Conservation (phyloP, 2,113 vertebrate species). For the Mus musculus region DNA sequence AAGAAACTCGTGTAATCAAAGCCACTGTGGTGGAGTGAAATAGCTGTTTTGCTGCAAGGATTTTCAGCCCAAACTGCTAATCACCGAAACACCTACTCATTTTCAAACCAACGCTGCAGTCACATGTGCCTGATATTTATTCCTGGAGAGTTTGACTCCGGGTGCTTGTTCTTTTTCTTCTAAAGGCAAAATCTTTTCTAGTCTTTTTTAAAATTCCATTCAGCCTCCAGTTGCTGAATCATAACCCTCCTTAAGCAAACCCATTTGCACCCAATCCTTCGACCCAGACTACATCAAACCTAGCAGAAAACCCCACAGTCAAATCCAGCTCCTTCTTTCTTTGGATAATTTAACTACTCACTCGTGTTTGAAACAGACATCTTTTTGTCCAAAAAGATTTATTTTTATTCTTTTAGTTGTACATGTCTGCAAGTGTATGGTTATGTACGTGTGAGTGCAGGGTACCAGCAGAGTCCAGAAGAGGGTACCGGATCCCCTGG, state of each 20-base stretch:
- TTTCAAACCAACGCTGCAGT: neutral
- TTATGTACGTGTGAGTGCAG: neutral
- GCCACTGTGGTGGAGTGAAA: conserved; percentile 40
- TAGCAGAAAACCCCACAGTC: neutral
- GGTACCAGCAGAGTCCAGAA: neutral
- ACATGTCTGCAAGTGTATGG: no score
- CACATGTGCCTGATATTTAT: conserved; percentile 31
- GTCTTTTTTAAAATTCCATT: neutral
- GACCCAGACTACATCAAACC: conserved; percentile 14
- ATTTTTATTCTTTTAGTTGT: neutral
- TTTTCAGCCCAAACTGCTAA: conserved; percentile 51
- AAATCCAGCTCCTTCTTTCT: neutral
- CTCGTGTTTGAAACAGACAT: neutral
- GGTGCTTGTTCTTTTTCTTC: conserved; percentile 8
- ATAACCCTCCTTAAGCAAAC: neutral
- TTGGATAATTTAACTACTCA: neutral
- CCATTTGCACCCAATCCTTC: neutral
- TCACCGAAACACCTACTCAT: conserved; percentile 49
- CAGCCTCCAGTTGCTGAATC: neutral
- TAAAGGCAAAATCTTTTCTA: conserved; percentile 26
- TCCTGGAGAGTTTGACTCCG: conserved; percentile 9
- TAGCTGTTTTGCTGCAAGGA: conserved; percentile 44
- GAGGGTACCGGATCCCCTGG: no score
- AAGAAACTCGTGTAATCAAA: conserved; percentile 62
- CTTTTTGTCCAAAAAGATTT: neutral